phyloP scores from a whole-genome alignment of 2,797 vertebrate species.

The Podarcis siculus region DNA sequence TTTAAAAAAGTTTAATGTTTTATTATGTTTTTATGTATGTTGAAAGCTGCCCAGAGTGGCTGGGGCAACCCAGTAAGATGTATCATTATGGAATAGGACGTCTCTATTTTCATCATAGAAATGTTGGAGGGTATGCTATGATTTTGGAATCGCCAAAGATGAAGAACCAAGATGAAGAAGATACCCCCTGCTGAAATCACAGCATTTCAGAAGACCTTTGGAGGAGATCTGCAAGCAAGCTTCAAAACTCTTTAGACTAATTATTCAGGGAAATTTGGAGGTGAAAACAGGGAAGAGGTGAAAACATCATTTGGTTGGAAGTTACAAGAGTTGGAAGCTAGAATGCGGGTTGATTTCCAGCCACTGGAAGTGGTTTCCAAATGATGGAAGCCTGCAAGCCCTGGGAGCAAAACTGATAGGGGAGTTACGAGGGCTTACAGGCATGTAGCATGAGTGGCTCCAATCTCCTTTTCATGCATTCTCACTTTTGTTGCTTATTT shows the following conservation, averaged over 20 bases:
- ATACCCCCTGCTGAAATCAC: neutral
- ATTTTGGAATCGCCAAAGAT: neutral
- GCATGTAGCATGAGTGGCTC: neutral
- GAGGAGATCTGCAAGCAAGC: neutral
- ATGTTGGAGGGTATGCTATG: neutral
- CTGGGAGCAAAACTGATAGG: neutral
- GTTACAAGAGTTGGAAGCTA: neutral
- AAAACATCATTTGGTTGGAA: neutral
- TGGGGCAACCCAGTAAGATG: too few species aligned
- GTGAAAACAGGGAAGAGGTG: neutral
- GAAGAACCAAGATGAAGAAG: neutral
- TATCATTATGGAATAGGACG: too few species aligned
- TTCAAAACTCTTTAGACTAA: neutral
- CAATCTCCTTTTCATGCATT: neutral
- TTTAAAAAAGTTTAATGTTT: too few species aligned
- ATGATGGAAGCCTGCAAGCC: neutral
- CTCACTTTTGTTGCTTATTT: neutral
- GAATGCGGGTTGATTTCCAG: neutral
- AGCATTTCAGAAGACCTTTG: neutral
- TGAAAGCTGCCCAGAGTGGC: too few species aligned
- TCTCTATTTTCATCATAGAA: too few species aligned
- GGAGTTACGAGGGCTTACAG: neutral
- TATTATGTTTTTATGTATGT: too few species aligned
- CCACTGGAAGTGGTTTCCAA: neutral
- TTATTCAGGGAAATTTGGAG: neutral